Conservation (phyloP, 2,797 vertebrate species). For the Pseudomugil tenellus region DNA sequence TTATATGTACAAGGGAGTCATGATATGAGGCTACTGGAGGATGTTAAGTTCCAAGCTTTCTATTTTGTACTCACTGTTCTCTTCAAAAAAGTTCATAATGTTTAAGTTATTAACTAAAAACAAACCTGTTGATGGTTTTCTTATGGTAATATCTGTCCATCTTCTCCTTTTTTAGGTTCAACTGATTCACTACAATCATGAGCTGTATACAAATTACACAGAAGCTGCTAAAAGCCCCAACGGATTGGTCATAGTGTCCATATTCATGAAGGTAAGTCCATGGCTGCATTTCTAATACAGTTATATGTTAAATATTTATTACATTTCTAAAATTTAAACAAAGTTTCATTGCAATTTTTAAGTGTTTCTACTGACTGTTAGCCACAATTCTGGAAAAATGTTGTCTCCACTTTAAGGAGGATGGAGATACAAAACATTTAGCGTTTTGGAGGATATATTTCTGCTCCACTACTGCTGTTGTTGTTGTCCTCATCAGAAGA, state of each 20-base stretch:
- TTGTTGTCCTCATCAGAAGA: no score
- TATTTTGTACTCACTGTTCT: no score
- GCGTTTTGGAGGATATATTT: no score
- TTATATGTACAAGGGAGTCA: conserved; percentile 20
- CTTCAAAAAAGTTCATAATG: background rate
- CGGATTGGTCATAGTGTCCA: conserved; percentile 96
- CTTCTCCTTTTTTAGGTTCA: conserved; percentile 86
- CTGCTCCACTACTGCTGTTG: no score
- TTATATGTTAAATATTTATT: no score
- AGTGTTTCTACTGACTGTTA: no score
- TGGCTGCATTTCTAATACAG: no score
- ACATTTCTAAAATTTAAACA: no score
- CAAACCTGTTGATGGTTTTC: background rate
- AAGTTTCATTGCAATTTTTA: no score
- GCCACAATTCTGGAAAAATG: no score
- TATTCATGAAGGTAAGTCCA: conserved; percentile 97
- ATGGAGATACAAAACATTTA: no score
- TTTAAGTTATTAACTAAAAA: background rate
- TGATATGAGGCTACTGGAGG: background rate
- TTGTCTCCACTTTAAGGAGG: no score
- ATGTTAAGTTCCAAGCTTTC: background rate
- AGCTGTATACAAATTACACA: conserved; percentile 96
- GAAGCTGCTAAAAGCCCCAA: conserved; percentile 99
- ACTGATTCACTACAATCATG: conserved; percentile 99
- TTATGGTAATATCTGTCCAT: conserved; percentile 1